These are phyloP conservation scores for Rhea americana DNA, from an alignment of 2,113 vertebrate genomes.

Conservation along the genomic window DNA sequence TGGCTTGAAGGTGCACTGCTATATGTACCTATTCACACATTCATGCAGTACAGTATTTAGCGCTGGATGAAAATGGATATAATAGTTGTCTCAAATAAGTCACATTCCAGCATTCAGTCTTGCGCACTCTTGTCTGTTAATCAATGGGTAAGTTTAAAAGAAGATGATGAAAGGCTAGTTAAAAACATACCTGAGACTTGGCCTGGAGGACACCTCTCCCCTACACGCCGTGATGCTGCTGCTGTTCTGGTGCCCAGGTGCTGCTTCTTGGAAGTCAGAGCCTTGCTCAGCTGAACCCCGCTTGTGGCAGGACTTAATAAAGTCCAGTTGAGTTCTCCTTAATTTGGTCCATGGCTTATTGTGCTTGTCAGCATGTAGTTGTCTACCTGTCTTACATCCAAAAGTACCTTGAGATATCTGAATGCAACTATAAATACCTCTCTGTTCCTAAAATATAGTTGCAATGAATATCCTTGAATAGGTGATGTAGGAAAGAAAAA, in stretches of 20 bases:
- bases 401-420: background rate
- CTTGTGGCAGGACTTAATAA: accelerated
- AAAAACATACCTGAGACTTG: background rate
- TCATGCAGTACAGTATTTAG: accelerated
- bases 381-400: background rate
- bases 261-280: background rate
- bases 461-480: accelerated
- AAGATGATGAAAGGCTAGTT: accelerated
- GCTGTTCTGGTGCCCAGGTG: background rate
- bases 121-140: accelerated
- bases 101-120: background rate
- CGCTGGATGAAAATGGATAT: too few relatives aligned
- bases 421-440: accelerated
- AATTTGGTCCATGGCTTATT: accelerated
- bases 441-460: accelerated
- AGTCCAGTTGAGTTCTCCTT: background rate
- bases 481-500: background rate
- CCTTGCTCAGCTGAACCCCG: background rate
- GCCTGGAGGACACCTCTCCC: background rate
- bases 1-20: background rate
- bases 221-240: accelerated
- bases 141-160: background rate
- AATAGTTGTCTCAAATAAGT: background rate
- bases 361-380: accelerated
- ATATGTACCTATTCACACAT: background rate